Base-by-base conservation (phyloP, 2,113 vertebrate genomes). In the Rhynchopsitta pachyrhyncha region DNA sequence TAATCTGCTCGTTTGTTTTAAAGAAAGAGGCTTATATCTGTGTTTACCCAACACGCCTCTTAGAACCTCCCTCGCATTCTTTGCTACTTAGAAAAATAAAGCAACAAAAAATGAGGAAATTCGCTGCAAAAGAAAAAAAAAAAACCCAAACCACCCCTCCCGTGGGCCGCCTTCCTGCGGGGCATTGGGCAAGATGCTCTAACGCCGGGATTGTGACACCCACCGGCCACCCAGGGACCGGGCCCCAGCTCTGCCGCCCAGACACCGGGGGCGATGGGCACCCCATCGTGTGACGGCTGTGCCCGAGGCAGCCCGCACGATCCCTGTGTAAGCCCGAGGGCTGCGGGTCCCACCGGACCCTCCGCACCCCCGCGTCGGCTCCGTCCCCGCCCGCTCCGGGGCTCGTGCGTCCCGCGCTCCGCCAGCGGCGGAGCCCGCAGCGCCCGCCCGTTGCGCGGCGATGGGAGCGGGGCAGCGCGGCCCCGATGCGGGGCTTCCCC, bases 11-110 rank as follows among this genome's bases (percentile, higher is more conserved):
- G 86, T 95, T 96, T 96, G 95, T 95, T 96, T 96, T 95, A 97
- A 97, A 96, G 97, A 94, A 84, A 84, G 85, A 82, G 92, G 92
- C 96, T 78, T 92, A 75, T 88, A 84, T 57, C 89, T 85, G 31
- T 95, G 94, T 97, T 96, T 95, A 95, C 96, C 89, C 95, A 95
- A 92, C 96, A 97, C 93, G 29, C 96, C 97, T 97, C 91, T 95
- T 60, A 93, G 94, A 96, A 75, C 91, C 71, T 82, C 94, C 94
- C 86, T 93, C 35, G 47, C 86, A 88, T 95, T 93, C 96, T 94
- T 95, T 88, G 92, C 96, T 95, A 82, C 95, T 96, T 93, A 79
- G 29, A 88, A 85, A 95, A 85, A 88, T 85, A 96, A 87, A 94
- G 77, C 64, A 90, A 82, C 44, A 88, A 90, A 89, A 94, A 93